Conservation (phyloP, 2,797 vertebrate genomes). For the Xerus rutilus region DNA sequence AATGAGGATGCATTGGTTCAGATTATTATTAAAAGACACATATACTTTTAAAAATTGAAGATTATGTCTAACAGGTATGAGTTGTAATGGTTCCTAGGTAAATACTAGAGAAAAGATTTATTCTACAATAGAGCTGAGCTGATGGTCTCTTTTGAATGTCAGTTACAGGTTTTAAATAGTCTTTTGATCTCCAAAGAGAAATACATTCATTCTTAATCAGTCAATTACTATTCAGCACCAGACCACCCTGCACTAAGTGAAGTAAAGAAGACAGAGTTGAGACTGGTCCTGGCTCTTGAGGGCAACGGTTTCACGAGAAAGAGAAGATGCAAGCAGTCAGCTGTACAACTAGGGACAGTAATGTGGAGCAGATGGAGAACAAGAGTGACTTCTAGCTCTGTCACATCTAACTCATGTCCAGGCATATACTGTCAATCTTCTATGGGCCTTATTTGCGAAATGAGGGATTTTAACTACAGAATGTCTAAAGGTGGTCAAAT, state of each 20-base stretch:
- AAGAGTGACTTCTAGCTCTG: too few species aligned
- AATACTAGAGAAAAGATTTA: constrained; percentile 60
- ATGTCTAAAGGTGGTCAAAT: not conserved
- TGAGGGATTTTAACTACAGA: not conserved
- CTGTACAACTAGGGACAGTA: not conserved
- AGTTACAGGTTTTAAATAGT: not conserved
- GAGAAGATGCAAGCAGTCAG: not conserved
- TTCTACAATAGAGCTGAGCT: not conserved
- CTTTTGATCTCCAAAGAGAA: constrained; percentile 3
- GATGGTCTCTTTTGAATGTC: not conserved
- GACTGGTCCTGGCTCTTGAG: not conserved
- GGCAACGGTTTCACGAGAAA: not conserved
- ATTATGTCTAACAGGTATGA: constrained; percentile 38
- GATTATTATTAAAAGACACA: constrained; percentile 64
- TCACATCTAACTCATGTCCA: not conserved
- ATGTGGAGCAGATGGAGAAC: not conserved
- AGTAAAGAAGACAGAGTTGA: not conserved
- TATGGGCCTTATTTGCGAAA: not conserved
- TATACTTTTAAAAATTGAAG: constrained; percentile 71
- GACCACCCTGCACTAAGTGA: not conserved
- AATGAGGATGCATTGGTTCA: constrained; percentile 61
- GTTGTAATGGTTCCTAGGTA: constrained; percentile 42
- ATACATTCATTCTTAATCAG: not conserved
- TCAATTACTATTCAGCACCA: not conserved
- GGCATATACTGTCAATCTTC: not conserved